phyloP scores from a whole-genome alignment of 2,888 invertebrate species.

The Nephrocerus scutellatus region DNA sequence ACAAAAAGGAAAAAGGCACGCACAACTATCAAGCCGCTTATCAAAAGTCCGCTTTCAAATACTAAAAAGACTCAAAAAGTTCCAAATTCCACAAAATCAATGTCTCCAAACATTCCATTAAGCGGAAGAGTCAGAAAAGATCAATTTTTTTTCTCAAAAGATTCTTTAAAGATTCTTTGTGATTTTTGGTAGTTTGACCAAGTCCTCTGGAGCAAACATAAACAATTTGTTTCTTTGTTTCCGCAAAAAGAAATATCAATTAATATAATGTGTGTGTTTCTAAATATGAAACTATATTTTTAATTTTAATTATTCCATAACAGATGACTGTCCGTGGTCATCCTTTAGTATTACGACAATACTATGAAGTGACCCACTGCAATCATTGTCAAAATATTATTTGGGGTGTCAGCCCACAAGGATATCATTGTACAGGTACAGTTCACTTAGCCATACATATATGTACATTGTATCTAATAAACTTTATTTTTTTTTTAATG shows the following conservation, averaged over 20 bases:
- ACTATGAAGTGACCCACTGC: conserved; percentile 85
- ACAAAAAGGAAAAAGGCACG: no score
- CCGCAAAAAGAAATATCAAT: not conserved
- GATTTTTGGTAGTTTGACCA: no score
- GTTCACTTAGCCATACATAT: not conserved
- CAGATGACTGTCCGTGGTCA: conserved; percentile 80
- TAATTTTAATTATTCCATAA: conserved; percentile 20
- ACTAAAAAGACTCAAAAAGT: no score
- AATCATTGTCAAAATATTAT: conserved; percentile 88
- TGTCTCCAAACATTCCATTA: no score
- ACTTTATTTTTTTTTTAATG: conserved; percentile 9
- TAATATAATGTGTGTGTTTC: conserved; percentile 1
- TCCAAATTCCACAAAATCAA: no score
- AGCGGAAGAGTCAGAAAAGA: not conserved
- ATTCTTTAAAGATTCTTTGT: no score
- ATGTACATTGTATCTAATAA: not conserved
- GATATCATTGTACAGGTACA: conserved; percentile 91
- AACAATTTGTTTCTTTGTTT: no score
- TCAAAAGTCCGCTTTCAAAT: no score
- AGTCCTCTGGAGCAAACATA: no score
- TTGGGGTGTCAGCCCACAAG: conserved; percentile 94
- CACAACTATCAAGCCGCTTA: no score
- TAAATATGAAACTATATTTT: not conserved
- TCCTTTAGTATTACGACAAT: conserved; percentile 80
- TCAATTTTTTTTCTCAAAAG: not conserved